Evolutionary conservation across 2,797 vertebrate genomes (phyloP).

Genomic region (Gastrophryne carolinensis): DNA sequence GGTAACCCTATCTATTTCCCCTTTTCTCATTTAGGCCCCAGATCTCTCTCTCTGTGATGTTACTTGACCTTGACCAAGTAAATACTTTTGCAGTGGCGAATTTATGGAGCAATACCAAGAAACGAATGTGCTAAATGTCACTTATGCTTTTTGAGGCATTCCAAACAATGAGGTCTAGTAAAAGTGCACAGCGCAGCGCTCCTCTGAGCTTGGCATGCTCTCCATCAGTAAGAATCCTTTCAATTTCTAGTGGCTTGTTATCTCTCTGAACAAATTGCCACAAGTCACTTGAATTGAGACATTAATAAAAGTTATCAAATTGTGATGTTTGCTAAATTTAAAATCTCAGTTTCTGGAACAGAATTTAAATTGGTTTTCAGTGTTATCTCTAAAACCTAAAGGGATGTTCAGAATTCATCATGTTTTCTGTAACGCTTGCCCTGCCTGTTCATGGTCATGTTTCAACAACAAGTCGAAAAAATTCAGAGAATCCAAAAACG

Average conservation of each 20-base stretch:
- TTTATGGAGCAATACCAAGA: conserved; percentile 20
- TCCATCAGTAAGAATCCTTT: conserved; percentile 22
- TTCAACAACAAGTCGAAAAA: no score
- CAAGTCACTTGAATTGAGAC: conserved; percentile 34
- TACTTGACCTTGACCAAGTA: conserved; percentile 26
- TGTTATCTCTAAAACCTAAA: conserved; percentile 33
- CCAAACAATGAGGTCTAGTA: conserved; percentile 3
- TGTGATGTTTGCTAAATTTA: conserved; percentile 40
- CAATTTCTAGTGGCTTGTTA: conserved; percentile 33
- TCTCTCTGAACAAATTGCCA: conserved; percentile 39
- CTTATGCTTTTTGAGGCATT: conserved; percentile 2
- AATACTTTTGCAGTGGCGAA: conserved; percentile 9
- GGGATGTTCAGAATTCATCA: conserved; percentile 39
- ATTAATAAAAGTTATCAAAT: conserved; percentile 46
- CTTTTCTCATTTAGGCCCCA: no score
- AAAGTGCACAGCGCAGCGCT: background rate
- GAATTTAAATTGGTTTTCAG: conserved; percentile 44
- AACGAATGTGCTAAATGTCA: conserved; percentile 37
- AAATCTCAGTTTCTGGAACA: conserved; percentile 12
- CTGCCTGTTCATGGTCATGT: no score
- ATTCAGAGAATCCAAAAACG: no score
- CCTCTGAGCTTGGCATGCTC: background rate
- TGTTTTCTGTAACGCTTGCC: conserved; percentile 23
- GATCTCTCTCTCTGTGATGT: conserved; percentile 9
- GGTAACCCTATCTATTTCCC: no score